Evolutionary conservation across 2,888 invertebrate genomes (phyloP).

Genomic region (Plusia festucae): DNA sequence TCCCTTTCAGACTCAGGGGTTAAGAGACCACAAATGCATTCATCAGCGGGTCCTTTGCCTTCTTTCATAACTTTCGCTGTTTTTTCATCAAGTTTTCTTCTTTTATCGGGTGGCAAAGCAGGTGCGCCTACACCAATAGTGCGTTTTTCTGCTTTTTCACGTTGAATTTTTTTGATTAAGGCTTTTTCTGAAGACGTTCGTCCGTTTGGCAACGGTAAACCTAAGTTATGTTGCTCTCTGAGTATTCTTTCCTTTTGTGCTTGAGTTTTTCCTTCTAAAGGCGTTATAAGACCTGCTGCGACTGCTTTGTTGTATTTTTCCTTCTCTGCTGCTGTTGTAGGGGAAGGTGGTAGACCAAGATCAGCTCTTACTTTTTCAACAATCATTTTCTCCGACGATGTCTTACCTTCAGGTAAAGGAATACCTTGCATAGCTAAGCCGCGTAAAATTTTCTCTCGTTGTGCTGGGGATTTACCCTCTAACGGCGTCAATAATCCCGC

Average conservation of each 20-base stretch:
- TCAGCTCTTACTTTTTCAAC: conserved; percentile 37
- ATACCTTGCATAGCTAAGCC: conserved; percentile 53
- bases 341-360: conserved; percentile 24
- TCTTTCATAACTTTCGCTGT: conserved; percentile 61
- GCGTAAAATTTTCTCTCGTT: conserved; percentile 58
- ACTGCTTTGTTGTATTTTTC: conserved; percentile 14
- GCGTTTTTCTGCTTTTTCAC: not conserved
- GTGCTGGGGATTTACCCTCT: conserved; percentile 46
- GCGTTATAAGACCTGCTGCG: conserved; percentile 40
- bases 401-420: conserved; percentile 40
- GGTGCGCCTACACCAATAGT: conserved; percentile 27
- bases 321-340: conserved; percentile 17
- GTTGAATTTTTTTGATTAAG: conserved; percentile 16
- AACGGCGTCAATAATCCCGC: conserved; percentile 52
- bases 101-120: conserved; percentile 24
- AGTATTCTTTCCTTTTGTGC: conserved; percentile 52
- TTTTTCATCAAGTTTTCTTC: conserved; percentile 41
- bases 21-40: conserved; percentile 61
- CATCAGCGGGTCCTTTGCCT: conserved; percentile 60
- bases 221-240: conserved; percentile 32
- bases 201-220: conserved; percentile 46
- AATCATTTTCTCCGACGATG: conserved; percentile 20
- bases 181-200: conserved; percentile 47
- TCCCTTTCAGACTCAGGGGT: conserved; percentile 48
- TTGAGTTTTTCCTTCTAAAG: conserved; percentile 47